phyloP scores from a whole-genome alignment of 2,888 invertebrate genomes.

The Metallyticus violacea region DNA sequence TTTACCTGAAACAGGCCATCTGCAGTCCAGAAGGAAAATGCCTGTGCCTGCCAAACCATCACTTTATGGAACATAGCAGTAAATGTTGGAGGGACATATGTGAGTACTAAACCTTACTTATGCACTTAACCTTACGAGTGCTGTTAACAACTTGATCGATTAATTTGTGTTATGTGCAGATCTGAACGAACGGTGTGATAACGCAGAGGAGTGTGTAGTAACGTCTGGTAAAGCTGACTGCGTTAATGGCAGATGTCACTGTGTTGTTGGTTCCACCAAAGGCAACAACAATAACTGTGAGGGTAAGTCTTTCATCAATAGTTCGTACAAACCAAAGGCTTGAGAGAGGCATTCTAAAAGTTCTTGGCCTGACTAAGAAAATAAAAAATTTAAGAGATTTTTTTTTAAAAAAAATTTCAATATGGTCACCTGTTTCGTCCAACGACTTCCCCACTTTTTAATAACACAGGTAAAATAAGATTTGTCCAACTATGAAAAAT shows the following conservation, averaged over 20 bases:
- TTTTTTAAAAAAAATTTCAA: too few species aligned
- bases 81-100: constrained; percentile 14
- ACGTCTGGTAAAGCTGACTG: not conserved
- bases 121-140: not conserved
- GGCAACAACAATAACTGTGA: not conserved
- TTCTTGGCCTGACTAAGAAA: too few species aligned
- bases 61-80: constrained; percentile 22
- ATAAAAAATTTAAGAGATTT: too few species aligned
- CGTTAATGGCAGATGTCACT: not conserved
- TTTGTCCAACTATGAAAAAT: too few species aligned
- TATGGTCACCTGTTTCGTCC: too few species aligned
- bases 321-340: too few species aligned
- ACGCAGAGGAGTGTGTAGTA: not conserved
- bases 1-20: constrained; percentile 40
- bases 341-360: too few species aligned
- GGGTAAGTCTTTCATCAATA: not conserved
- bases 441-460: too few species aligned
- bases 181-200: not conserved
- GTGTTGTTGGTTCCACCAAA: not conserved
- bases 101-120: not conserved
- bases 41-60: constrained; percentile 39
- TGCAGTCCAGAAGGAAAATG: constrained; percentile 38
- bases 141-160: not conserved
- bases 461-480: too few species aligned
- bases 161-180: not conserved